Evolutionary conservation across 2,113 vertebrate genomes (phyloP), one percentile per base, ranked within the genome.

Genomic region (Nibea albiflora): DNA sequence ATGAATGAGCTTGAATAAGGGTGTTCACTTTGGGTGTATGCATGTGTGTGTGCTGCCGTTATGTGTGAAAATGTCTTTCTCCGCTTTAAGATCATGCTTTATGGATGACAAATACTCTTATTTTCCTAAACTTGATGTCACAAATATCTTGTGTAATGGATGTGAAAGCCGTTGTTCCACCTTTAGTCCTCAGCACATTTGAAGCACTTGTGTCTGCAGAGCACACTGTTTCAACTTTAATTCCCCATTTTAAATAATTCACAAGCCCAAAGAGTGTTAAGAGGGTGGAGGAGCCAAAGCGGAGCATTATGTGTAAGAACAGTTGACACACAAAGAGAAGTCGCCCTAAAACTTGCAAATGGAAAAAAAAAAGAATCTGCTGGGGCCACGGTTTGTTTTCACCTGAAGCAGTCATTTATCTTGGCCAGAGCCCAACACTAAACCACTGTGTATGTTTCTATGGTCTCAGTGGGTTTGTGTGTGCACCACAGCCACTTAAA

Each of bases 361-460:
- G 75, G 79, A 90, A 81, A 77, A 77, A 73, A 61, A 42, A 61
- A 69, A 82, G 28, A 81, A 76, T 70, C 73, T 92, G 78, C 83
- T 83, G 84, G 80, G 87, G 85, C 93, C 87, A 91, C 78, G 82
- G 92, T 95, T 94, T 94, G 90, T 94, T 95, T 94, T 94, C 91
- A 95, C 94, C 94, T 94, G 94, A 93, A 94, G 92, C 87, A 93
- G 92, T 90, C 90, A 92, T 95, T 95, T 95, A 87, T 95, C 92
- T 95, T 95, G 95, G 94, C 93, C 69, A 63, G 63, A 88, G 76
- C 83, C 94, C 95, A 95, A 90, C 71, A 78, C 91, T 92, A 93
- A 94, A 93, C 93, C 93, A 88, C 93, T 92, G 93, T 95, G 92
- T 95, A 93, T 95, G 90, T 95, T 95, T 94, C 94, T 94, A 92